Conservation (phyloP, 1,140 invertebrate species). For the Cherax destructor region DNA sequence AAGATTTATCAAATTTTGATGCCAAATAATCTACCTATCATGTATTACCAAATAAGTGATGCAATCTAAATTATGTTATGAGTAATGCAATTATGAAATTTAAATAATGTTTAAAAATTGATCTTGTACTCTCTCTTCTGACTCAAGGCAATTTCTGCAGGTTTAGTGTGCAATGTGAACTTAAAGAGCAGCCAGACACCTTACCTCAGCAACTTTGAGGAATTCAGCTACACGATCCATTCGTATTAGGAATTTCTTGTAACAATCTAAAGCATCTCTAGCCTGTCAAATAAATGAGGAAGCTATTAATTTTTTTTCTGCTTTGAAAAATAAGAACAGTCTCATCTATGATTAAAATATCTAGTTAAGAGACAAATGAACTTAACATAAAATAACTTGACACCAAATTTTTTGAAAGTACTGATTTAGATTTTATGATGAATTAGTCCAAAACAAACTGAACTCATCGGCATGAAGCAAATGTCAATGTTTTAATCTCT, state of each 20-base stretch:
- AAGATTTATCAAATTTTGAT: constrained; percentile 26
- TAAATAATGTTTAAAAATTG: neutral
- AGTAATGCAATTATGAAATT: neutral
- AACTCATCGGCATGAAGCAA: too few relatives aligned
- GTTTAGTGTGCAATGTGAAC: neutral
- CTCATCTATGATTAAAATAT: too few relatives aligned
- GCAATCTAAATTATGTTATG: neutral
- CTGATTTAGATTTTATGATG: too few relatives aligned
- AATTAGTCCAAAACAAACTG: too few relatives aligned
- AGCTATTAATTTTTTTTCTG: too few relatives aligned
- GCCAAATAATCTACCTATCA: constrained; percentile 1
- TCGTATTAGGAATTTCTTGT: constrained; percentile 98
- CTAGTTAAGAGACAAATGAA: too few relatives aligned
- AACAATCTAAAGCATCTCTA: constrained; percentile 97
- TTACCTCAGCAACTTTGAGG: constrained; percentile 95
- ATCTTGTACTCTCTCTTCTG: neutral
- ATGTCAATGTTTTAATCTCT: too few relatives aligned
- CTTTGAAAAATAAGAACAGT: too few relatives aligned
- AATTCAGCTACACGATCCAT: constrained; percentile 99
- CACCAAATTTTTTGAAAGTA: too few relatives aligned
- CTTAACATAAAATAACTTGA: too few relatives aligned
- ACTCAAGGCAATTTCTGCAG: neutral
- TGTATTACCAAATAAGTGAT: neutral
- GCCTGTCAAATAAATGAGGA: constrained; percentile 80
- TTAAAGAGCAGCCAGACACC: constrained; percentile 70